Evolutionary conservation across 1,140 invertebrate species (phyloP).

Genomic region (Lordiphosa stackelbergi): DNA sequence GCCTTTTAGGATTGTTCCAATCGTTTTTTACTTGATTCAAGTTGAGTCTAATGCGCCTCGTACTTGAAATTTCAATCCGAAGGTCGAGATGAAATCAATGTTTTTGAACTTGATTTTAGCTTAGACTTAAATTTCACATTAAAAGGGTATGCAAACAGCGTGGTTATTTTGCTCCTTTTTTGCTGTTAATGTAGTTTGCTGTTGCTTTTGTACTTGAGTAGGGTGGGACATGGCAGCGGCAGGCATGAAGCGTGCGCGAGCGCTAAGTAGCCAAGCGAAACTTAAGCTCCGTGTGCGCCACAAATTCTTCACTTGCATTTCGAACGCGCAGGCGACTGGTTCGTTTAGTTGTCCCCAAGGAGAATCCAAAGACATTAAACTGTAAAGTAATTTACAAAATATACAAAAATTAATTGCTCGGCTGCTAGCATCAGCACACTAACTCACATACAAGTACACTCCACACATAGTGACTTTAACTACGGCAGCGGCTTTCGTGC

Average conservation of each 20-base stretch:
- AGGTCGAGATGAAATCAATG: too few relatives aligned
- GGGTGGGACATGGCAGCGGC: constrained; percentile 4
- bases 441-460: constrained; percentile 7
- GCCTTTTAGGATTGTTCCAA: too few relatives aligned
- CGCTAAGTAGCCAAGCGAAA: constrained; percentile 50
- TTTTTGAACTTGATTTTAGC: too few relatives aligned
- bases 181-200: too few relatives aligned
- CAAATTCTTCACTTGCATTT: constrained; percentile 74
- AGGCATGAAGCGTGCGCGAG: constrained; percentile 41
- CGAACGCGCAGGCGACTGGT: constrained; percentile 66
- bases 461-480: constrained; percentile 22
- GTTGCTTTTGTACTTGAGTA: too few relatives aligned
- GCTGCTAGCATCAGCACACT: constrained; percentile 1
- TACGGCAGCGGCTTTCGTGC: constrained; percentile 31
- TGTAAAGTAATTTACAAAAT: constrained; percentile 5
- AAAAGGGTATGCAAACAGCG: too few relatives aligned
- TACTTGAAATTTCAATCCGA: too few relatives aligned
- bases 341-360: constrained; percentile 17
- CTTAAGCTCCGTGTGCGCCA: constrained; percentile 67
- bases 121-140: too few relatives aligned
- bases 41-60: too few relatives aligned
- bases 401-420: constrained; percentile 4
- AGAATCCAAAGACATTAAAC: constrained; percentile 8
- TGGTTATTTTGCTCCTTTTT: too few relatives aligned
- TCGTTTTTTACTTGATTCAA: too few relatives aligned